A percentile compares a stretch with the other conserved stretches of the same genome.
phyloP scores from a whole-genome alignment of 2,888 invertebrate species.

The Barypeithes pellucidus region DNA sequence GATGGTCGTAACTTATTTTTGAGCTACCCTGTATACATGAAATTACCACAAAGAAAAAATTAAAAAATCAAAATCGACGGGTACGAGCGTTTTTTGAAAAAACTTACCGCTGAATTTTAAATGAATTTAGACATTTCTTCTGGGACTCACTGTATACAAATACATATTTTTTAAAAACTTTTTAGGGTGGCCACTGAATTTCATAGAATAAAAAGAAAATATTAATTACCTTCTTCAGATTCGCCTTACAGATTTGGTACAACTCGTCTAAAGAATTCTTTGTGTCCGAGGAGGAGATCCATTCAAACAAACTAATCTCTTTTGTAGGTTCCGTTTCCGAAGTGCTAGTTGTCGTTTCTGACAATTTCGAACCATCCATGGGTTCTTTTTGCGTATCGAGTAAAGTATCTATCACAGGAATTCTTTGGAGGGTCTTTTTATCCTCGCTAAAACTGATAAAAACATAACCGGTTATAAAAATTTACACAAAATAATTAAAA shows the following conservation, averaged over 20 bases:
- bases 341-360: slow-evolving; percentile 50
- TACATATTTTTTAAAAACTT: no score
- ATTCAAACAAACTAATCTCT: slow-evolving; percentile 80
- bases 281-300: slow-evolving; percentile 90
- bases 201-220: no score
- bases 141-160: no score
- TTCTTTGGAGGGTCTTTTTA: slow-evolving; percentile 83
- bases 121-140: no score
- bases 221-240: slow-evolving; percentile 82
- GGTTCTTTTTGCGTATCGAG: slow-evolving; percentile 71
- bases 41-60: no score
- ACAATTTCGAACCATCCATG: slow-evolving; percentile 56
- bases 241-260: slow-evolving; percentile 83
- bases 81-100: no score
- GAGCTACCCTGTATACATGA: no score
- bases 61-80: no score
- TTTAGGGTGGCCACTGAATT: no score
- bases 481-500: no score
- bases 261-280: slow-evolving; percentile 85
- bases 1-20: no score
- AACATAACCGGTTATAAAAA: not conserved
- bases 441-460: slow-evolving; percentile 80
- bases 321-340: slow-evolving; percentile 50
- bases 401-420: slow-evolving; percentile 87
- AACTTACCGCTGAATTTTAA: no score